phyloP scores from a whole-genome alignment of 2,888 invertebrate genomes.

The Agonopterix alstromeriana region DNA sequence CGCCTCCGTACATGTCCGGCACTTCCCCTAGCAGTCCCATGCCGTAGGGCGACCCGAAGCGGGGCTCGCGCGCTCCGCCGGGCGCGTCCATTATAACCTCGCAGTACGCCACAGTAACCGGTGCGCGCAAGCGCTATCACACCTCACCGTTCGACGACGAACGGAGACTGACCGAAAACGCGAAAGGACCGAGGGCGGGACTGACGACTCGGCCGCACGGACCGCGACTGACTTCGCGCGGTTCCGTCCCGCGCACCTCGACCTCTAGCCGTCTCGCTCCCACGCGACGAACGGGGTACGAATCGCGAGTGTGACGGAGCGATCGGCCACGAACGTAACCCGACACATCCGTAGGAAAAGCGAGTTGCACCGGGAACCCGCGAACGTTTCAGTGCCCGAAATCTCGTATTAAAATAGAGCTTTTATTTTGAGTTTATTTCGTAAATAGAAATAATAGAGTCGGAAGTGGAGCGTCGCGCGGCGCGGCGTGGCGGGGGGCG shows the following conservation, averaged over 20 bases:
- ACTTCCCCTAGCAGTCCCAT: conserved; percentile 90
- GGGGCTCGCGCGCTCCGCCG: conserved; percentile 92
- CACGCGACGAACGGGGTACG: conserved; percentile 21
- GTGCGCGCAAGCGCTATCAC: conserved; percentile 71
- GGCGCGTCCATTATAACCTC: conserved; percentile 89
- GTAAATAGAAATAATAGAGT: conserved; percentile 77
- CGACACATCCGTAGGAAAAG: conserved; percentile 73
- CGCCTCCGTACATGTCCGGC: conserved; percentile 85
- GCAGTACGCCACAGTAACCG: conserved; percentile 78
- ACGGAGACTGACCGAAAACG: conserved; percentile 75
- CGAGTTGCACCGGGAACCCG: conserved; percentile 57
- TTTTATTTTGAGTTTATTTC: conserved; percentile 76
- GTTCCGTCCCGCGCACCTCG: conserved; percentile 59
- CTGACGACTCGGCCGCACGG: conserved; percentile 77
- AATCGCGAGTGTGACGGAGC: conserved; percentile 45
- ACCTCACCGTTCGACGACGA: conserved; percentile 72
- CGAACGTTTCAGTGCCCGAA: conserved; percentile 70
- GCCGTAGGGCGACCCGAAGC: conserved; percentile 91
- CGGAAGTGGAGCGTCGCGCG: conserved; percentile 62
- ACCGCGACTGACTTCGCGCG: conserved; percentile 75
- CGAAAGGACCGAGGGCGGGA: conserved; percentile 72
- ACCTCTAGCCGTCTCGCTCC: conserved; percentile 61
- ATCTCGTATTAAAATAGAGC: conserved; percentile 71
- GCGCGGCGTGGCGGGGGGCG: conserved; percentile 41
- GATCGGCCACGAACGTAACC: conserved; percentile 53